A percentile compares a stretch with the other conserved stretches of the same genome.
Conservation (phyloP, 1,140 invertebrate species). For the Zaprionus nigranus region DNA sequence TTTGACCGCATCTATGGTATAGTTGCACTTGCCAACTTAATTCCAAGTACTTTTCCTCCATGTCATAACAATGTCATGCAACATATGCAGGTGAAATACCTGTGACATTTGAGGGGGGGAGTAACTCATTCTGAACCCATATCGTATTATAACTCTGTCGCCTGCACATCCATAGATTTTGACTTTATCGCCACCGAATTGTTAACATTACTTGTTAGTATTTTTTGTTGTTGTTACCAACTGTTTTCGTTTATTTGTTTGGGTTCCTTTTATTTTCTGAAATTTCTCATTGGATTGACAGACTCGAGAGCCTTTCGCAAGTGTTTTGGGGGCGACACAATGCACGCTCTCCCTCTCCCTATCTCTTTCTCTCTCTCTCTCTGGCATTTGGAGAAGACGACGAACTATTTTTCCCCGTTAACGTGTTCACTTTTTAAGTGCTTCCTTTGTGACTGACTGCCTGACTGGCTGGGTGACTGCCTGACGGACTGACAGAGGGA, state of each 20-base stretch:
- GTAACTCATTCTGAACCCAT: neutral
- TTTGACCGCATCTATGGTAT: no score
- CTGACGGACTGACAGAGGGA: constrained; percentile 50
- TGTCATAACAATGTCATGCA: constrained; percentile 4
- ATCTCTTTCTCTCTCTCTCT: neutral
- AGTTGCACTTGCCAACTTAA: neutral
- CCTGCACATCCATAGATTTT: constrained; percentile 18
- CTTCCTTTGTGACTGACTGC: constrained; percentile 58
- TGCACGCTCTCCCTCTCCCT: constrained; percentile 3
- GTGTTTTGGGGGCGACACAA: constrained; percentile 74
- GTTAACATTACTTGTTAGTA: constrained; percentile 45
- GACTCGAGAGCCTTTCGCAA: constrained; percentile 68
- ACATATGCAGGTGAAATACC: neutral
- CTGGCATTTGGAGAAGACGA: constrained; percentile 66
- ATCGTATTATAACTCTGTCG: neutral
- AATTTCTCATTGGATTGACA: constrained; percentile 62
- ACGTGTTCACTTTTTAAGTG: constrained; percentile 77
- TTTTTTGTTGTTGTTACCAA: constrained; percentile 16
- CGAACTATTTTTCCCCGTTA: constrained; percentile 77
- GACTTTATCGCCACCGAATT: constrained; percentile 43
- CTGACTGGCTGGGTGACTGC: constrained; percentile 40
- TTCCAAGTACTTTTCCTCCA: neutral
- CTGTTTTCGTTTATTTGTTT: constrained; percentile 6
- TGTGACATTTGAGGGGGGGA: neutral
- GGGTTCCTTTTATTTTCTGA: constrained; percentile 22